Evolutionary conservation across 53 echinoderm and acorn worm genomes (phyloP), one percentile per base, ranked within the genome.

Genomic region (Patiria pectinifera): DNA sequence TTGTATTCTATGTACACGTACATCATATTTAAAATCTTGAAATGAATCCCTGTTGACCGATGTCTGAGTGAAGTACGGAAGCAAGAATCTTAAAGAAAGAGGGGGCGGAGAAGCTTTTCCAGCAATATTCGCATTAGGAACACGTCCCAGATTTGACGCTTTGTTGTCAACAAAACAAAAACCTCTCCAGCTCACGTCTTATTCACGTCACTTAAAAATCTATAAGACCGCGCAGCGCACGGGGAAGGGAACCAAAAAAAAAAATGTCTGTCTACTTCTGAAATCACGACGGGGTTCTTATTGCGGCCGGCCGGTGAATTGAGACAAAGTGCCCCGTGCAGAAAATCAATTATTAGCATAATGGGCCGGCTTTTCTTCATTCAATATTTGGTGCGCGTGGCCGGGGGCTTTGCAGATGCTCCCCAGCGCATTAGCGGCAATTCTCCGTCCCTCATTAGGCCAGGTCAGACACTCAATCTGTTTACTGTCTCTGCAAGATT

Each of bases 311-410:
- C 78, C 25, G 25, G 76, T 35, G 59, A 60, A 58, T 60, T 53
- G 59, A 80, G 80, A 90, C 90, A 90, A 90, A 90, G 81, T 81
- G 69, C 80, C 45, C 66, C 59, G 69, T 81, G 69, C 90, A 80
- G 81, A 90, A 88, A 90, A 90, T 90, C 90, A 81, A 90, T 90
- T 62, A 90, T 90, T 81, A 81, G 90, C 90, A 90, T 81, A 90
- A 90, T 90, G 90, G 81, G 77, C 25, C 48, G 60, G 69, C 45
- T 62, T 66, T 66, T 90, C 90, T 80, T 70, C 80, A 90, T 90
- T 90, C 70, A 80, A 90, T 90, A 90, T 80, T 81, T 90, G 18
- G 62, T 80, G 80, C 70, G 7, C 81, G 7, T 61, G 59, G 81
- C 90, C 90, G 21, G 62, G 66, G 90, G 90, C 66, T 24, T 13